phyloP scores from a whole-genome alignment of 2,797 vertebrate species.

The Eutrigla gurnardus region DNA sequence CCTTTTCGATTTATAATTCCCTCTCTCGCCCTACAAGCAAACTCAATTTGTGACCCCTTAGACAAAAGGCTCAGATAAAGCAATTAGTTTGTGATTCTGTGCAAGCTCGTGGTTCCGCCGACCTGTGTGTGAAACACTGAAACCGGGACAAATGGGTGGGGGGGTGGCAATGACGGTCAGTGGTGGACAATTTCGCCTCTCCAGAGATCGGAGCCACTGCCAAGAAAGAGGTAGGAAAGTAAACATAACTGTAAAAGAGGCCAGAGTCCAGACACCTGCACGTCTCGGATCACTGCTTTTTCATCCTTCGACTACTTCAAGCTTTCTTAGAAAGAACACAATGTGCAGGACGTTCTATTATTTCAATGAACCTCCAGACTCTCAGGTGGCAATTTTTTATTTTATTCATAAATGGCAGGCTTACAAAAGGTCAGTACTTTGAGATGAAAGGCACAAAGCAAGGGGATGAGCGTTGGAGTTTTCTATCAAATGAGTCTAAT shows the following conservation, averaged over 20 bases:
- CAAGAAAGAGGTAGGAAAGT: constrained; percentile 52
- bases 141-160: constrained; percentile 49
- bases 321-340: neutral
- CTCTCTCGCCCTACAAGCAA: constrained; percentile 69
- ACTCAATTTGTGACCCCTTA: constrained; percentile 82
- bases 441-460: constrained; percentile 33
- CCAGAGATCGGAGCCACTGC: constrained; percentile 46
- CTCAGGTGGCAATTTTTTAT: constrained; percentile 20
- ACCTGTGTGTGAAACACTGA: constrained; percentile 66
- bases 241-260: constrained; percentile 45
- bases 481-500: constrained; percentile 26
- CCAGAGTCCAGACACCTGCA: constrained; percentile 42
- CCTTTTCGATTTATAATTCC: constrained; percentile 80
- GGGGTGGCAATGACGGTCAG: constrained; percentile 54
- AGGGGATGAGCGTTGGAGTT: constrained; percentile 2
- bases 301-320: constrained; percentile 37
- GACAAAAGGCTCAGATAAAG: constrained; percentile 80
- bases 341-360: constrained; percentile 17
- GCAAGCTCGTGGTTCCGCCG: constrained; percentile 62
- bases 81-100: constrained; percentile 76
- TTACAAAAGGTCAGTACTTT: constrained; percentile 26
- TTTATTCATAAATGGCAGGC: constrained; percentile 29
- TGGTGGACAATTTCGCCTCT: constrained; percentile 54
- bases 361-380: constrained; percentile 30
- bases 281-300: constrained; percentile 56